These are phyloP conservation scores for Neria commutata DNA, from an alignment of 2,888 invertebrate genomes.

Conservation along the genomic window DNA sequence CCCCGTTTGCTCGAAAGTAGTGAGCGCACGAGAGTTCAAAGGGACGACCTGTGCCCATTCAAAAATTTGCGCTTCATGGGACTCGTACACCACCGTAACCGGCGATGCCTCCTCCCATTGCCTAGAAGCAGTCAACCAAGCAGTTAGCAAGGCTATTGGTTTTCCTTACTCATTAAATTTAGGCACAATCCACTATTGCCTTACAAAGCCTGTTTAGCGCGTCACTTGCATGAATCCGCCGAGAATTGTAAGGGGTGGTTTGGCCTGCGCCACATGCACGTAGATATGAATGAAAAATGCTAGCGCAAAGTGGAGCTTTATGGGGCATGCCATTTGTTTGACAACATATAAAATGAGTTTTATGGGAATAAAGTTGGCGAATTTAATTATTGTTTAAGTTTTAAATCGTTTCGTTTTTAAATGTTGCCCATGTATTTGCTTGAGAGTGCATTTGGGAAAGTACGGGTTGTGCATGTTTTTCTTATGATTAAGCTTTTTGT, in stretches of 20 bases:
- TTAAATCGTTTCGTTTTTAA: no score
- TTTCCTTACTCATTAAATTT: conserved; percentile 59
- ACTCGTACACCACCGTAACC: conserved; percentile 12
- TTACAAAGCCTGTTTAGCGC: not conserved
- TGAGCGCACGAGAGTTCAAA: conserved; percentile 38
- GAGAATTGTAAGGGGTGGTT: conserved; percentile 34
- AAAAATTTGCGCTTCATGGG: conserved; percentile 56
- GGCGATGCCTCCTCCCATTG: conserved; percentile 33
- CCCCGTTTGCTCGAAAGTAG: conserved; percentile 51
- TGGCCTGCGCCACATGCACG: not conserved
- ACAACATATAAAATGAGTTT: no score
- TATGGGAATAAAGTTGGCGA: no score
- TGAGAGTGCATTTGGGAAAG: no score
- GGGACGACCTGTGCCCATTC: conserved; percentile 58
- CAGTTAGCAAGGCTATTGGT: conserved; percentile 53
- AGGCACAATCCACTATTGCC: conserved; percentile 40
- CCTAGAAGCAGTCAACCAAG: conserved; percentile 55
- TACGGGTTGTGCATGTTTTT: no score
- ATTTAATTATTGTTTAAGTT: no score
- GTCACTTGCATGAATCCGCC: conserved; percentile 30
- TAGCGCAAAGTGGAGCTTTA: no score
- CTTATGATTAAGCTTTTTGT: no score
- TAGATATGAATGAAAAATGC: conserved; percentile 6
- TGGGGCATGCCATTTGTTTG: no score
- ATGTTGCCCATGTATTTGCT: no score